These are phyloP conservation scores for Agapornis roseicollis DNA, from an alignment of 2,113 vertebrate species.

Conservation along the genomic window DNA sequence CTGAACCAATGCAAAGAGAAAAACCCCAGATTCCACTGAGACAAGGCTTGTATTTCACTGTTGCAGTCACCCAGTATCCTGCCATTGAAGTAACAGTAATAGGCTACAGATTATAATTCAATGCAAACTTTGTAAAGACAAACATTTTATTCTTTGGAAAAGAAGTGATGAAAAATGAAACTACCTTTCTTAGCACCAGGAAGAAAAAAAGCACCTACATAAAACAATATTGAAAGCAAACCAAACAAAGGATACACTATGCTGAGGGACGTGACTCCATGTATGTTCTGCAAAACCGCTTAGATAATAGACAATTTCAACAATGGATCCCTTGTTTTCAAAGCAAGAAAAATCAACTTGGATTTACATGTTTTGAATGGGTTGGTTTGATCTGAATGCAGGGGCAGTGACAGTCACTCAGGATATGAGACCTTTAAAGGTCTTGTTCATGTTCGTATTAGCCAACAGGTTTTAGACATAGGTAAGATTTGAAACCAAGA, in stretches of 20 bases:
- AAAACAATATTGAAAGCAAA: background rate
- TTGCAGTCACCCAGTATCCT: background rate
- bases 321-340: background rate
- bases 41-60: background rate
- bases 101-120: background rate
- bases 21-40: background rate
- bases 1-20: background rate
- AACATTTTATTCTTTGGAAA: background rate
- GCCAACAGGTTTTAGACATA: background rate
- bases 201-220: background rate
- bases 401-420: background rate
- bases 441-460: background rate
- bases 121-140: background rate
- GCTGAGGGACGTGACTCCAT: background rate
- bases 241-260: background rate
- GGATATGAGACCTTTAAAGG: background rate
- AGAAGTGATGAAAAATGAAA: background rate
- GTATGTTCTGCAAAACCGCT: background rate
- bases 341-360: background rate
- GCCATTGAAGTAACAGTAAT: background rate
- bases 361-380: background rate
- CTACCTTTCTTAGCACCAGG: background rate
- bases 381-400: background rate
- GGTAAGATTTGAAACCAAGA: background rate
- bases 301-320: background rate